A percentile compares a stretch with the other conserved stretches of the same genome.
Evolutionary conservation across 2,113 vertebrate species (phyloP).

Genomic region (Corythornis cristatus): DNA sequence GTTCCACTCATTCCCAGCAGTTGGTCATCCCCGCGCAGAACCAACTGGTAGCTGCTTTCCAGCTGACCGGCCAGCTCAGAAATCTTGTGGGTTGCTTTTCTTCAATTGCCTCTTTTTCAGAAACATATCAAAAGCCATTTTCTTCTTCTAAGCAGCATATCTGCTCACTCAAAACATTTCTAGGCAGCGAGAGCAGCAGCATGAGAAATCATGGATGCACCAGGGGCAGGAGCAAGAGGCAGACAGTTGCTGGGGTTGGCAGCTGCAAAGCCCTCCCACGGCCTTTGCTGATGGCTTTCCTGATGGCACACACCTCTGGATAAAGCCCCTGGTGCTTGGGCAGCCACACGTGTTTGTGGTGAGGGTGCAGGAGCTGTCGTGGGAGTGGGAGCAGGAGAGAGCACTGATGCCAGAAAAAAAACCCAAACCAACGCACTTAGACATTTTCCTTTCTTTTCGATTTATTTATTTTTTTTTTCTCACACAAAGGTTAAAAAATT

Average conservation of each 20-base stretch:
- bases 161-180: neutral
- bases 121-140: slow-evolving; percentile 26
- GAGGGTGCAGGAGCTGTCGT: neutral
- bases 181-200: rapidly evolving
- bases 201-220: neutral
- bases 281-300: neutral
- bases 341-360: rapidly evolving
- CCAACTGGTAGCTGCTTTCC: neutral
- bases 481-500: neutral
- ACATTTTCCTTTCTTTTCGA: neutral
- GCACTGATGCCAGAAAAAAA: neutral
- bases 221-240: neutral
- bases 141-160: neutral
- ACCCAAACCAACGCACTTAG: neutral
- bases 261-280: neutral
- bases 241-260: neutral
- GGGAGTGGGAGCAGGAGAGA: neutral
- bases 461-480: neutral
- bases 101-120: neutral
- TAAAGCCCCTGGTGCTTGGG: neutral
- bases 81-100: neutral
- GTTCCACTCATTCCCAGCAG: slow-evolving; percentile 28
- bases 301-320: neutral
- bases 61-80: neutral
- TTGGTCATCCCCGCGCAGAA: rapidly evolving